These are phyloP conservation scores for Melanchra persicariae DNA, from an alignment of 2,888 invertebrate genomes.

Conservation along the genomic window DNA sequence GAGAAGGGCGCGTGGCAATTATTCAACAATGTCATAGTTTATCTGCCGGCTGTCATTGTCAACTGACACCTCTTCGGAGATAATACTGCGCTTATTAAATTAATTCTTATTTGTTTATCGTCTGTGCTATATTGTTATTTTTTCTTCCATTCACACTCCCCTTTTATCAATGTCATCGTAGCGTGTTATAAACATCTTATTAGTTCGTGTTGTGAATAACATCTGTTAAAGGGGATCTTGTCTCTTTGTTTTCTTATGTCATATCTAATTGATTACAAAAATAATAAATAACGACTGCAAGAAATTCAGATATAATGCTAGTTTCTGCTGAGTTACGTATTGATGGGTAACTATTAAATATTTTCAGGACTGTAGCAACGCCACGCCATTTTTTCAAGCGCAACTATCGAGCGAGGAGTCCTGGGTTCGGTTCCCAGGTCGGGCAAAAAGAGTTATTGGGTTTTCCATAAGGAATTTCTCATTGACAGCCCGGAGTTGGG, in stretches of 20 bases:
- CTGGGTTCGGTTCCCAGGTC: too few species aligned
- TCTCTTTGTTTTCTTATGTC: constrained; percentile 4
- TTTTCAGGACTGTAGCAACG: too few species aligned
- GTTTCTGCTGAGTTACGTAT: not conserved
- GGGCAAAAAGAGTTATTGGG: too few species aligned
- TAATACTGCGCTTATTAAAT: constrained; percentile 51
- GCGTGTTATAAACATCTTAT: constrained; percentile 19
- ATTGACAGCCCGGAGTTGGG: too few species aligned
- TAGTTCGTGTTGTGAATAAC: constrained; percentile 29
- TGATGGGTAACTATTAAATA: too few species aligned
- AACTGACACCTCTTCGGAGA: constrained; percentile 59
- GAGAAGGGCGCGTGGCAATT: constrained; percentile 61
- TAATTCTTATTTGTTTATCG: constrained; percentile 42
- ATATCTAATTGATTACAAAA: not conserved
- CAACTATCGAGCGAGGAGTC: too few species aligned
- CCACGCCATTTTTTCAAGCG: not conserved
- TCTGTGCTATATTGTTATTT: constrained; percentile 36
- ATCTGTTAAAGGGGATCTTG: not conserved
- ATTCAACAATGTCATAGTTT: constrained; percentile 60
- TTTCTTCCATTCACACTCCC: constrained; percentile 38
- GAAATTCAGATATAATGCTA: not conserved
- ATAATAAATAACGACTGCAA: not conserved
- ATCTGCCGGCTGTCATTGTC: constrained; percentile 63
- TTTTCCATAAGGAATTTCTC: too few species aligned
- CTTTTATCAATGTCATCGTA: constrained; percentile 37